Percentiles rank a stretch among this genome's conserved stretches.
These are phyloP conservation scores for Branchellion lobata DNA, from an alignment of 2,888 invertebrate species.

Conservation along the genomic window DNA sequence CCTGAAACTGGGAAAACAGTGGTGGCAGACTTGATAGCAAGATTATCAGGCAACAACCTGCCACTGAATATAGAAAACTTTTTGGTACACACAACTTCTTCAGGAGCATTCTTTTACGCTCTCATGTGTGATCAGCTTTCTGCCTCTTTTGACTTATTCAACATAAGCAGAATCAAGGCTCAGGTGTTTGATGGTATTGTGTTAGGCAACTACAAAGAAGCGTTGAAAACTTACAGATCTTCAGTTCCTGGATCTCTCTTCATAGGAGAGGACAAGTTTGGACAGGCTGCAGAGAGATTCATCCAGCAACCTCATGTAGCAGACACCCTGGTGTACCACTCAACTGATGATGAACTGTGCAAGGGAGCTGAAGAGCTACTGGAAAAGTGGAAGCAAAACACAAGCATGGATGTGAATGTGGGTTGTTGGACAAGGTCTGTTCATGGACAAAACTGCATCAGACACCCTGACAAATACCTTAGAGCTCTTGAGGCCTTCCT, in stretches of 20 bases:
- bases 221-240: constrained; percentile 23
- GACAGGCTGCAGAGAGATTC: background rate
- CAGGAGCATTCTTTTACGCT: constrained; percentile 31
- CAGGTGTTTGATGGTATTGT: constrained; percentile 36
- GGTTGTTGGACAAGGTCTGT: constrained; percentile 22
- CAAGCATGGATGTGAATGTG: constrained; percentile 6
- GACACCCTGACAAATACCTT: constrained; percentile 21
- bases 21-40: background rate
- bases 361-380: background rate
- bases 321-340: constrained; percentile 30
- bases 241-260: constrained; percentile 12
- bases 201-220: constrained; percentile 6
- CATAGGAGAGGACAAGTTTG: background rate
- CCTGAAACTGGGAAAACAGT: constrained; percentile 6
- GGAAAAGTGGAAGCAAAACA: background rate
- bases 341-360: constrained; percentile 24
- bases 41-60: constrained; percentile 31
- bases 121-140: constrained; percentile 6
- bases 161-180: constrained; percentile 12
- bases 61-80: constrained; percentile 32
- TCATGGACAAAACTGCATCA: constrained; percentile 11
- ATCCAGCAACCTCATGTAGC: background rate
- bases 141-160: background rate
- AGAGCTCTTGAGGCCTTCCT: constrained; percentile 33
- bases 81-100: constrained; percentile 7